A percentile compares a stretch with the other conserved stretches of the same genome.
These are phyloP conservation scores for Syngnathus scovelli DNA, from an alignment of 2,113 vertebrate genomes.

Conservation along the genomic window DNA sequence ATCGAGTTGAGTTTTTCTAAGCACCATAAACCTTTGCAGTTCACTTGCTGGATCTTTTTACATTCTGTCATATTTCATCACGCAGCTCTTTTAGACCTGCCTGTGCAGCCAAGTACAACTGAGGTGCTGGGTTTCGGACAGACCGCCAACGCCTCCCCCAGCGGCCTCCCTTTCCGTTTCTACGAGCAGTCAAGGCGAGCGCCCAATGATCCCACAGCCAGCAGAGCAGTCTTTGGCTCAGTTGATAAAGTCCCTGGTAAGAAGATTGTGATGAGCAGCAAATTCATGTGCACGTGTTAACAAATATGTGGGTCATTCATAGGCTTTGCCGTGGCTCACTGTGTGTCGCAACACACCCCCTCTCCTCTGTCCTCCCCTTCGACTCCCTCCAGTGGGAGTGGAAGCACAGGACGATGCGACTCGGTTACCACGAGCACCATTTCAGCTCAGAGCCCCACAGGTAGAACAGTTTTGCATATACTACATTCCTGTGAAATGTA, in stretches of 20 bases:
- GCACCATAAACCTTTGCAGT: neutral
- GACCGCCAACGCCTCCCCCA: conserved; percentile 65
- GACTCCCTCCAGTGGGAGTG: conserved; percentile 79
- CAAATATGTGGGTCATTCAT: conserved; percentile 20
- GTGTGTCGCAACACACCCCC: conserved; percentile 79
- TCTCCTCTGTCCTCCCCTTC: conserved; percentile 80
- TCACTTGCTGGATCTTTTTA: neutral
- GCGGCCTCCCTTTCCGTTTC: conserved; percentile 90
- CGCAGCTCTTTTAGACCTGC: conserved; percentile 54
- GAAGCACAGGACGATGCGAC: conserved; percentile 79
- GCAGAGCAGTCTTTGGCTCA: conserved; percentile 83
- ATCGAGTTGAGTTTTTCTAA: neutral
- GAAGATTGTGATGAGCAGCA: neutral
- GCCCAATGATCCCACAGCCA: conserved; percentile 81
- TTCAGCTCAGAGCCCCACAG: conserved; percentile 82
- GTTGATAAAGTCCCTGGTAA: conserved; percentile 98
- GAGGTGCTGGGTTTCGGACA: conserved; percentile 89
- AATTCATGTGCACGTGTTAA: neutral
- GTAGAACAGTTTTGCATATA: conserved; percentile 58
- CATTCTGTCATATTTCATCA: neutral
- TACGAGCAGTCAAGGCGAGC: conserved; percentile 89
- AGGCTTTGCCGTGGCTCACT: conserved; percentile 97
- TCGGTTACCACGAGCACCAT: conserved; percentile 76
- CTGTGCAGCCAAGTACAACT: conserved; percentile 57
- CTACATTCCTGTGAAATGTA: neutral